A percentile compares a stretch with the other conserved stretches of the same genome.
Evolutionary conservation across 2,888 invertebrate genomes (phyloP).

Genomic region (Empis stercorea): DNA sequence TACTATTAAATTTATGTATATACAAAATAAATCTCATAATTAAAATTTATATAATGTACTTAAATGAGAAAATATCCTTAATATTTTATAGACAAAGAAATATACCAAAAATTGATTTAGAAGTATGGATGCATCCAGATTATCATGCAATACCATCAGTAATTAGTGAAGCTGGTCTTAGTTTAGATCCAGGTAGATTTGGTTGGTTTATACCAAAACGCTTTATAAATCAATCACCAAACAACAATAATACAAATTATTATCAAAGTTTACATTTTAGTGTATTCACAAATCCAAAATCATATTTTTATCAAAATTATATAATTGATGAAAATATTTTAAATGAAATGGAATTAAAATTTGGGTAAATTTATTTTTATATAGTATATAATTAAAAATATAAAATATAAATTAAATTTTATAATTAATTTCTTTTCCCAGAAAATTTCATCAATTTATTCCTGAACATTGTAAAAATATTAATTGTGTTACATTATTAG

Average conservation of each 20-base stretch:
- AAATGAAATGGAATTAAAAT: constrained; percentile 5
- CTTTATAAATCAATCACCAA: constrained; percentile 20
- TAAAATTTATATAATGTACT: no score
- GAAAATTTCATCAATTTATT: constrained; percentile 7
- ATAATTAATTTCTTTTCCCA: constrained; percentile 3
- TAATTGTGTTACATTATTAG: constrained; percentile 39
- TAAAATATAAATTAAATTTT: neutral
- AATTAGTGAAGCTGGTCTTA: constrained; percentile 39
- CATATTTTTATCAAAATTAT: constrained; percentile 20
- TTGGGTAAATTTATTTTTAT: constrained; percentile 5
- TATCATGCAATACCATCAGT: constrained; percentile 39
- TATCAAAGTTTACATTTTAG: constrained; percentile 17
- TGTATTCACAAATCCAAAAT: constrained; percentile 19
- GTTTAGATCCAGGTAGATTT: constrained; percentile 42
- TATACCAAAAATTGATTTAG: constrained; percentile 46
- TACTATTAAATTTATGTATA: no score
- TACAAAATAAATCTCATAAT: no score
- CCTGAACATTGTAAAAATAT: constrained; percentile 10
- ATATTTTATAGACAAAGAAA: no score
- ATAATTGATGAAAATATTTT: constrained; percentile 18
- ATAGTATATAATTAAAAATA: neutral
- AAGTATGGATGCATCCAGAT: constrained; percentile 55
- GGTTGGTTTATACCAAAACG: constrained; percentile 50
- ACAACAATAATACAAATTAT: neutral
- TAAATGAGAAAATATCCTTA: no score